Evolutionary conservation across 2,113 vertebrate species (phyloP).

Genomic region (Nycticorax nycticorax): DNA sequence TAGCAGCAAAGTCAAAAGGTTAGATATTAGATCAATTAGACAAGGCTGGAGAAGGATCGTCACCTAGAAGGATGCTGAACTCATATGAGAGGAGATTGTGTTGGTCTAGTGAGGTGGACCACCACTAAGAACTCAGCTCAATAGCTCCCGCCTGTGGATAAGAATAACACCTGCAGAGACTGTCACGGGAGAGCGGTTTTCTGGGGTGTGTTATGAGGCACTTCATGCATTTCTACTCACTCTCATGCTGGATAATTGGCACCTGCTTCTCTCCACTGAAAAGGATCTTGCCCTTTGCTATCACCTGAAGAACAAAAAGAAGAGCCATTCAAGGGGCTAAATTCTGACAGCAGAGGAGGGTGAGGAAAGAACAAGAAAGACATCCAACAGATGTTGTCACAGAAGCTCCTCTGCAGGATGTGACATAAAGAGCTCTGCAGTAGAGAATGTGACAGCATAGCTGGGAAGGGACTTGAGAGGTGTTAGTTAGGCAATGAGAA

Average conservation of each 20-base stretch:
- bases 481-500: neutral
- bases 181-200: neutral
- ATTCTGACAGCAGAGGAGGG: neutral
- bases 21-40: neutral
- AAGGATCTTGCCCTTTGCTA: conserved; percentile 53
- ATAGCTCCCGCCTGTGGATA: neutral
- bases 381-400: rapidly evolving
- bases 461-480: neutral
- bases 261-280: conserved; percentile 38
- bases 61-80: neutral
- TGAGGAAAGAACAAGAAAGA: neutral
- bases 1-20: neutral
- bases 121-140: neutral
- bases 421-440: neutral
- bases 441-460: neutral
- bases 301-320: conserved; percentile 19
- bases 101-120: neutral
- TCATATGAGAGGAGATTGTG: neutral
- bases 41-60: neutral
- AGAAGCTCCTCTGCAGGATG: neutral
- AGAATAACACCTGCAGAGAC: neutral
- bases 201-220: neutral
- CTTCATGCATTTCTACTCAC: conserved; percentile 22
- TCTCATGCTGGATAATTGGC: neutral
- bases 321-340: neutral